Conservation (phyloP, 1,140 invertebrate species). For the Nilaparvata lugens region DNA sequence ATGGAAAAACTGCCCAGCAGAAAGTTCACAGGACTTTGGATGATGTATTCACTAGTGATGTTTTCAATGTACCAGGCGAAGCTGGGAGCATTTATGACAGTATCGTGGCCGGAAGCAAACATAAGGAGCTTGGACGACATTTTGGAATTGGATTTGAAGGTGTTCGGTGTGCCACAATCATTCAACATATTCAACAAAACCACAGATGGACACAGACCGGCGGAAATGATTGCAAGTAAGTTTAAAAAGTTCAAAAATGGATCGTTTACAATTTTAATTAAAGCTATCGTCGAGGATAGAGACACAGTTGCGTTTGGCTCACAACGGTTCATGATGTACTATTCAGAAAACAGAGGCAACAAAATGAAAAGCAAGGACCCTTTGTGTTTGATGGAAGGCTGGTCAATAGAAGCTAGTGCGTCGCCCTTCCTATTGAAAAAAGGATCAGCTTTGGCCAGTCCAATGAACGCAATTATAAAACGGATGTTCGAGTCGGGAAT, state of each 20-base stretch:
- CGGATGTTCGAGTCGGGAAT: conserved; percentile 2
- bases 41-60: not conserved
- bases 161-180: not conserved
- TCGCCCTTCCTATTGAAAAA: not conserved
- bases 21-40: not conserved
- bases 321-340: conserved; percentile 1
- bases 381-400: not conserved
- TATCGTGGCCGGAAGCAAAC: not conserved
- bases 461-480: not conserved
- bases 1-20: not conserved
- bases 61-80: not conserved
- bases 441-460: not conserved
- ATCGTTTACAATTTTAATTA: not conserved
- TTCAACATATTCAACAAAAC: not conserved
- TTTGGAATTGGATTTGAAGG: not conserved
- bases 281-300: not conserved
- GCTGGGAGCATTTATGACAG: not conserved
- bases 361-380: not conserved
- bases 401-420: not conserved
- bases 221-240: not conserved
- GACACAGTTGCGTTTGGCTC: not conserved
- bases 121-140: not conserved
- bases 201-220: not conserved
- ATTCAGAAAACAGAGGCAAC: conserved; percentile 1
- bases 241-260: not conserved